Conservation (phyloP, 2,888 invertebrate genomes). For the Fragum fragum region DNA sequence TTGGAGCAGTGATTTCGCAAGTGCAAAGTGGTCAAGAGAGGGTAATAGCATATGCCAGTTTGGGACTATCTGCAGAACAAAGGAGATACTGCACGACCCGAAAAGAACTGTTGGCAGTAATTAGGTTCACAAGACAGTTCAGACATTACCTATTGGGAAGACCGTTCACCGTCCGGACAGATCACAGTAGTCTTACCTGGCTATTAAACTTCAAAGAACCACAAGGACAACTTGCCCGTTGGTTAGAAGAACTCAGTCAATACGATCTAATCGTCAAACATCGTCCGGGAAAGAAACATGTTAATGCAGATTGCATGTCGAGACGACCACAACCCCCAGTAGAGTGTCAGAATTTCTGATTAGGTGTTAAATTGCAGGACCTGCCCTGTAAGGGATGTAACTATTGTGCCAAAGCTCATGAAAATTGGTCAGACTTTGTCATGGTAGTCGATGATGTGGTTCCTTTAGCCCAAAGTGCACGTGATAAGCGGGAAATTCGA, state of each 20-base stretch:
- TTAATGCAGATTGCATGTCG: constrained; percentile 50
- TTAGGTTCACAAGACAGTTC: constrained; percentile 28
- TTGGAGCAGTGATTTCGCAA: constrained; percentile 62
- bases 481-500: constrained; percentile 2
- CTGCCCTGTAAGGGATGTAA: constrained; percentile 58
- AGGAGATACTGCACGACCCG: constrained; percentile 20
- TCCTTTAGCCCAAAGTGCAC: constrained; percentile 1
- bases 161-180: constrained; percentile 54
- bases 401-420: constrained; percentile 43
- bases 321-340: constrained; percentile 16
- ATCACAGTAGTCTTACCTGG: constrained; percentile 65
- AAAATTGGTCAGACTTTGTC: constrained; percentile 41
- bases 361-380: constrained; percentile 15
- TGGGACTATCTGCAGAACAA: constrained; percentile 22
- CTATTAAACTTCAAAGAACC: constrained; percentile 53
- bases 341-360: constrained; percentile 15
- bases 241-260: constrained; percentile 63
- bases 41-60: constrained; percentile 55
- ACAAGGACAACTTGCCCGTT: constrained; percentile 57
- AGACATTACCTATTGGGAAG: constrained; percentile 26
- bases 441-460: constrained; percentile 35
- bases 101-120: constrained; percentile 19
- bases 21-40: constrained; percentile 56
- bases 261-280: constrained; percentile 58
- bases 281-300: constrained; percentile 34